Conservation (phyloP, 2,113 vertebrate species). For the Nymphicus hollandicus region DNA sequence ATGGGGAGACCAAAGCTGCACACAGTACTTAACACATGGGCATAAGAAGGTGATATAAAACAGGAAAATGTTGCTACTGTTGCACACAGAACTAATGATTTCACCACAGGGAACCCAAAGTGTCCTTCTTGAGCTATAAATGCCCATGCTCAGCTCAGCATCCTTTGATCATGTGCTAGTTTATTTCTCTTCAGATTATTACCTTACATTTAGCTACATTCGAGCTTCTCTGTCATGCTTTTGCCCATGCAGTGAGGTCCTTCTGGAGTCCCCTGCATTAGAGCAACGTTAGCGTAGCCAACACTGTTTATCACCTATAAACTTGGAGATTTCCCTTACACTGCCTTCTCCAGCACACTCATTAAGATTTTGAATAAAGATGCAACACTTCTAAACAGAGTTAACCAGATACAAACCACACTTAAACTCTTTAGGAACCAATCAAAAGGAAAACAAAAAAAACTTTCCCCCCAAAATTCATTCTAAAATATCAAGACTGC, state of each 20-base stretch:
- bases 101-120: background rate
- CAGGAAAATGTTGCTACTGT: background rate
- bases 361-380: background rate
- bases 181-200: background rate
- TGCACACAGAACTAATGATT: background rate
- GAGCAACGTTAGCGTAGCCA: background rate
- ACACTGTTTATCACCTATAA: background rate
- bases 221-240: background rate
- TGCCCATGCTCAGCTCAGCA: background rate
- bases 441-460: background rate
- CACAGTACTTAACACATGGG: background rate
- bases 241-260: background rate
- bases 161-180: background rate
- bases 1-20: background rate
- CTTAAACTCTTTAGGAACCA: background rate
- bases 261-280: background rate
- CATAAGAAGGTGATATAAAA: background rate
- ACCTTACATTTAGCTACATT: background rate
- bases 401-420: background rate
- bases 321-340: background rate
- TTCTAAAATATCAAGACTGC: background rate
- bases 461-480: background rate
- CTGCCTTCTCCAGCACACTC: background rate
- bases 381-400: background rate
- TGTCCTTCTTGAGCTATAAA: background rate